Evolutionary conservation across 2,888 invertebrate species (phyloP).

Genomic region (Philereme transversata): DNA sequence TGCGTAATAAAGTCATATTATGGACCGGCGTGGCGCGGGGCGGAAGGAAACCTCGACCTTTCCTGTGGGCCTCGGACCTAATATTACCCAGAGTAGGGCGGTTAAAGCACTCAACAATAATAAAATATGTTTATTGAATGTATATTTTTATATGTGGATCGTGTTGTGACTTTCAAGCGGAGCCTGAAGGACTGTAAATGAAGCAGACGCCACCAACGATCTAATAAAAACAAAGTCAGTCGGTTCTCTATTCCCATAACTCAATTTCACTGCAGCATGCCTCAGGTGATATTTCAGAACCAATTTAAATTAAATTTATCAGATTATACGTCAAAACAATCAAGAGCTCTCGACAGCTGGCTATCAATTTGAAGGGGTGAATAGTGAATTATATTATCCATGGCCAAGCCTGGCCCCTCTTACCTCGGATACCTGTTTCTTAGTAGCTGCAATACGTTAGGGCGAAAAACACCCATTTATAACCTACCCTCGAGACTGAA

Average conservation of each 20-base stretch:
- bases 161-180: constrained; percentile 20
- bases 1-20: constrained; percentile 74
- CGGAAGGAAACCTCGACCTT: constrained; percentile 71
- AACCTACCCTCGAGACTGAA: constrained; percentile 20
- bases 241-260: constrained; percentile 8
- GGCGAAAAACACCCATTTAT: constrained; percentile 36
- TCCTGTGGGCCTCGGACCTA: constrained; percentile 55
- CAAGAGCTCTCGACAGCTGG: constrained; percentile 25
- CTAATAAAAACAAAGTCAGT: constrained; percentile 10
- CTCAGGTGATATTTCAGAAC: constrained; percentile 13
- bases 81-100: constrained; percentile 39
- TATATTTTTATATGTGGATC: constrained; percentile 32
- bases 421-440: constrained; percentile 35
- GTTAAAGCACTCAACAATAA: constrained; percentile 34
- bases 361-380: constrained; percentile 29
- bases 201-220: constrained; percentile 3
- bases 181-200: neutral
- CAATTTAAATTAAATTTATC: constrained; percentile 28
- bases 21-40: constrained; percentile 53
- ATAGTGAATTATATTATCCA: constrained; percentile 32
- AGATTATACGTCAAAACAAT: constrained; percentile 36
- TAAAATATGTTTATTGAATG: constrained; percentile 42
- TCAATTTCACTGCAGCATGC: constrained; percentile 18
- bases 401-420: constrained; percentile 33
- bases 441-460: constrained; percentile 36